Percentiles rank a stretch among this genome's conserved stretches.
Evolutionary conservation across 2,797 vertebrate genomes (phyloP).

Genomic region (Bufotes viridis): DNA sequence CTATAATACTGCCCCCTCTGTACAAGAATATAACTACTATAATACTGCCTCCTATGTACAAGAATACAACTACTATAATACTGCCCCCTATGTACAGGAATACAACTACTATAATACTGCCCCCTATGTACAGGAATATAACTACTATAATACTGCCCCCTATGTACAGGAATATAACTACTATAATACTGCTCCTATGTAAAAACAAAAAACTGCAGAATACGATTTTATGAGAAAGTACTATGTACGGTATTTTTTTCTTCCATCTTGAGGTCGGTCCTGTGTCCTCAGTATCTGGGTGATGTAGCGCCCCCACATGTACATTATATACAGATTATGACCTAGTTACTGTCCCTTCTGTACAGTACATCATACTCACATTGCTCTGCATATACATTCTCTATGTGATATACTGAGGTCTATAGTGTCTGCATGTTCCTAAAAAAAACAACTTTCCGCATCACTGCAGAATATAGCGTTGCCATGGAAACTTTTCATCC

Average conservation of each 20-base stretch:
- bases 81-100: not conserved
- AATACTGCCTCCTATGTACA: no score
- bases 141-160: not conserved
- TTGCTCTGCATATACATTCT: not conserved
- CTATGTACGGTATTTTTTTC: no score
- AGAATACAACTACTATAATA: no score
- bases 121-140: not conserved
- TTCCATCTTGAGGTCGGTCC: not conserved
- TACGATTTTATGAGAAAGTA: no score
- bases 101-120: slow-evolving; percentile 9
- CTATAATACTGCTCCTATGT: not conserved
- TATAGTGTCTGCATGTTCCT: slow-evolving; percentile 11
- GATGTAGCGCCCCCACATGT: not conserved
- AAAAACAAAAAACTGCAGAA: no score
- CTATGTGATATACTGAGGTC: not conserved
- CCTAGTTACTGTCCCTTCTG: not conserved
- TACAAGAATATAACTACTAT: no score
- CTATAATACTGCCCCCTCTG: not conserved
- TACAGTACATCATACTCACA: not conserved
- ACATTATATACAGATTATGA: not conserved
- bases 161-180: not conserved
- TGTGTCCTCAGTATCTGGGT: not conserved
- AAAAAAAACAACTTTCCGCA: slow-evolving; percentile 25
- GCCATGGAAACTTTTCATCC: slow-evolving; percentile 10
- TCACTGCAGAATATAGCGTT: not conserved